These are phyloP conservation scores for Benthosema pterotum DNA, from an alignment of 2,797 vertebrate genomes.

Conservation along the genomic window DNA sequence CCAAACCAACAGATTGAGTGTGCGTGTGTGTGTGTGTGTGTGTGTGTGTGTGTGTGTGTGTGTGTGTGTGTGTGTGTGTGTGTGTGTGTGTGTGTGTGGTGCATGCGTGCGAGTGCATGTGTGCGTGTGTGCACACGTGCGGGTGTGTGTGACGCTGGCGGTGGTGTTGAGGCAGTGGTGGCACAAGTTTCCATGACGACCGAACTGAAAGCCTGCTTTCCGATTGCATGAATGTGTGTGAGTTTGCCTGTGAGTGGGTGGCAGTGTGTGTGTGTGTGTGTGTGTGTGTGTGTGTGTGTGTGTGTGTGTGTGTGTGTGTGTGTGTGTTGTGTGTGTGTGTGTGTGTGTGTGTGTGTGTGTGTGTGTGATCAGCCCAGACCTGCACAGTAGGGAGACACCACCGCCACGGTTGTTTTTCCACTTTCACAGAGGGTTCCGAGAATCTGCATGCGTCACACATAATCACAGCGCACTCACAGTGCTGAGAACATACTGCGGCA, in stretches of 20 bases:
- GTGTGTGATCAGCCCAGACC: constrained; percentile 26
- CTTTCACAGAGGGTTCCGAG: constrained; percentile 18
- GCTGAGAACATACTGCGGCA: constrained; percentile 45
- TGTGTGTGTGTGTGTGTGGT: too few species aligned
- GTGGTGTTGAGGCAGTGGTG: constrained; percentile 6
- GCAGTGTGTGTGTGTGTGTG: constrained; percentile 15
- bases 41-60: too few species aligned
- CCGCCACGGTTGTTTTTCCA: constrained; percentile 15
- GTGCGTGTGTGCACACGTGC: too few species aligned
- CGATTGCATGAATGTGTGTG: constrained; percentile 22
- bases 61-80: too few species aligned
- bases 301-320: constrained; percentile 5
- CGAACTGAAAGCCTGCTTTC: constrained; percentile 66
- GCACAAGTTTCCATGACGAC: constrained; percentile 77
- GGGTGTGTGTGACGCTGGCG: constrained; percentile 11
- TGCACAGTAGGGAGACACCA: constrained; percentile 55
- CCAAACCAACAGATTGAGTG: constrained; percentile 75
- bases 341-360: constrained; percentile 14
- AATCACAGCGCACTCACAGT: constrained; percentile 15
- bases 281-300: constrained; percentile 14
- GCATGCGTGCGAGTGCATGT: too few species aligned
- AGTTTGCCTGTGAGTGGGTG: not conserved
- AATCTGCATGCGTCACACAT: constrained; percentile 3
- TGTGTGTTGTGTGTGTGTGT: not conserved
- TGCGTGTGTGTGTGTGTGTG: too few species aligned